These are phyloP conservation scores for Elysia crispata DNA, from an alignment of 2,888 invertebrate genomes.

Conservation along the genomic window DNA sequence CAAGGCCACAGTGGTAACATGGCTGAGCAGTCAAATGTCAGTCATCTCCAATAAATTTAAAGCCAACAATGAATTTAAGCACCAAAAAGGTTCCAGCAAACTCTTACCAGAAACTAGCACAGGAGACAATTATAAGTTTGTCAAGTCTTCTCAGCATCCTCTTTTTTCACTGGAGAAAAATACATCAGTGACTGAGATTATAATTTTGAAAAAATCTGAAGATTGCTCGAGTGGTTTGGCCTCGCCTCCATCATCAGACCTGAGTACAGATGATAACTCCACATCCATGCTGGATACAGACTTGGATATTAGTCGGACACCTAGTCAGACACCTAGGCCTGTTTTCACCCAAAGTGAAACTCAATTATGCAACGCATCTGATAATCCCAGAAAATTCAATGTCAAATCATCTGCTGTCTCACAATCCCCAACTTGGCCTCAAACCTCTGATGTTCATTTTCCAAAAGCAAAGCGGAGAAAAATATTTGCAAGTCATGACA, in stretches of 20 bases:
- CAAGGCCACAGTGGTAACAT: conserved; percentile 22
- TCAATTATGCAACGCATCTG: not conserved
- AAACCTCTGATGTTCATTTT: conserved; percentile 29
- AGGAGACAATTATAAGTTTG: not conserved
- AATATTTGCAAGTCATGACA: too few species aligned
- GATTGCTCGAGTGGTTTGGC: not conserved
- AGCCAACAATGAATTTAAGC: not conserved
- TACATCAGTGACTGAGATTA: not conserved
- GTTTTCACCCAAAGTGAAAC: not conserved
- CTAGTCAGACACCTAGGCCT: not conserved
- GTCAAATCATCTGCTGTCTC: too few species aligned
- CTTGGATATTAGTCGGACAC: conserved; percentile 27
- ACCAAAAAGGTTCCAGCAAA: not conserved
- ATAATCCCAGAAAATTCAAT: not conserved
- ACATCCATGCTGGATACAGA: conserved; percentile 25
- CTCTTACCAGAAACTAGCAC: not conserved
- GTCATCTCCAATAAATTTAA: too few species aligned
- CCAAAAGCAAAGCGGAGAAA: conserved; percentile 21
- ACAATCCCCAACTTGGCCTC: too few species aligned
- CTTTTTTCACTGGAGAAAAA: not conserved
- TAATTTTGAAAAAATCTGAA: not conserved
- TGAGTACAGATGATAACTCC: conserved; percentile 18
- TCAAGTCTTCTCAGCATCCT: not conserved
- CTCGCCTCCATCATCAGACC: not conserved
- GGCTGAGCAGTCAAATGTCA: conserved; percentile 47